Evolutionary conservation across 1,140 invertebrate species (phyloP).

Genomic region (Alviniconcha marisindica): DNA sequence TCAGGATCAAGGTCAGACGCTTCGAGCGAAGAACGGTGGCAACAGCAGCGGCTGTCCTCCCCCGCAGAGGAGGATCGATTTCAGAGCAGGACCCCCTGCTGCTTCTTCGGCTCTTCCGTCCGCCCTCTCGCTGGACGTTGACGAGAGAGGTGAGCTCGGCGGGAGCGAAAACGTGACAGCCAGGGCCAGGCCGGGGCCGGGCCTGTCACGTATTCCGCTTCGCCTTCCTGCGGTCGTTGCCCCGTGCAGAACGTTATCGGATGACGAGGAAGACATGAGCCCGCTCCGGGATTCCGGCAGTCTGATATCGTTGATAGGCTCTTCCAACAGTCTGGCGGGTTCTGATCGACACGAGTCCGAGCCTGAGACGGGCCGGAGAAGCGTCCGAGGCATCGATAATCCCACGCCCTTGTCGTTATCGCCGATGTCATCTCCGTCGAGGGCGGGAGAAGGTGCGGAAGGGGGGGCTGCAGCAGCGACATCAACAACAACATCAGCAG

Average conservation of each 20-base stretch:
- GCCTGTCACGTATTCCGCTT: background rate
- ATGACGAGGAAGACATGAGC: conserved; percentile 3
- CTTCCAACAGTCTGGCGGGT: background rate
- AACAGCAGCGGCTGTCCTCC: background rate
- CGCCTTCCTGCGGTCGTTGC: background rate
- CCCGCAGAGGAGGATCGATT: background rate
- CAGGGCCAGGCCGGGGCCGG: background rate
- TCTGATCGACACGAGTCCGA: background rate
- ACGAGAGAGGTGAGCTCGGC: background rate
- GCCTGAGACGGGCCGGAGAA: background rate
- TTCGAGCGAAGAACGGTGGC: background rate
- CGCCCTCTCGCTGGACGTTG: background rate
- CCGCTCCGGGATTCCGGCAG: background rate
- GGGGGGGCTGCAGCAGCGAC: background rate
- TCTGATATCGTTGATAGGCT: background rate
- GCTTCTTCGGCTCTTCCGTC: background rate
- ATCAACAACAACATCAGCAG: background rate
- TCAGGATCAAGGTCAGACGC: too few relatives aligned
- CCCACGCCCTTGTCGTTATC: background rate
- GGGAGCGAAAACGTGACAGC: background rate
- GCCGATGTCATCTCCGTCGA: background rate
- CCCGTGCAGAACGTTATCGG: background rate
- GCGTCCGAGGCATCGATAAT: too few relatives aligned
- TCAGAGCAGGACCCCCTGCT: background rate
- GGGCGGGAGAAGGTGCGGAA: background rate